Base-by-base conservation (phyloP, 2,113 vertebrate genomes). In the Amphiprion percula region DNA sequence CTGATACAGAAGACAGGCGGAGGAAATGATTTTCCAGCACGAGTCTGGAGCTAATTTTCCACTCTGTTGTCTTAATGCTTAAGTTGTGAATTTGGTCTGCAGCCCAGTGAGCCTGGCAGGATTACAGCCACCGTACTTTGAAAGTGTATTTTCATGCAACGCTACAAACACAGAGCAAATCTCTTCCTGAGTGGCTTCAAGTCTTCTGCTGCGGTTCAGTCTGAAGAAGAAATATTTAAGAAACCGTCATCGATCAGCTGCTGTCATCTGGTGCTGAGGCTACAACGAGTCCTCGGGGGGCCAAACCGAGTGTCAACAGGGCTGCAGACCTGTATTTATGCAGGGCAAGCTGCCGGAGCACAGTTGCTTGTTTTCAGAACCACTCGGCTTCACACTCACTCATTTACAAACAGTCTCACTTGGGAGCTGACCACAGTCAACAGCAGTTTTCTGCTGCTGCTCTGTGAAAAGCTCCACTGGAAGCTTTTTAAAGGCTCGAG, bases 261-360 rank as follows among this genome's bases (percentile, higher is more conserved):
- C 14, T 28, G 33, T 65, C 44, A 10, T 8, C 37, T 64, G 23
- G 1, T 26, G 26, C 26, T 26, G 26, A 54, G n/a, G 2, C 28
- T n/a, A 1, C 44, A 60, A 44, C 62, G 44, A 47, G 30, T 26
- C 39, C 39, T 19, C 77, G 14, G 30, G 69, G 33, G 46, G 56
- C 28, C 56, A 21, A 52, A 41, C 24, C 24, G 1, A 28, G 39
- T 55, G 23, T 67, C 30, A 64, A 28, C 76, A 33, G 55, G 28
- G 55, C 59, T 70, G 70, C 17, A 62, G 23, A 71, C 61, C 17
- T 72, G 3, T 64, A 65, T 82, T 72, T 75, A 67, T 58, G 68
- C 81, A 74, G 59, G 37, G 68, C 69, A 55, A 39, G 26, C 47
- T 21, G 73, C 39, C 69, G 37, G 39, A 53, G 68, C 10, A n/a